Evolutionary conservation across 2,113 vertebrate species (phyloP), one percentile per base, ranked within the genome.

Genomic region (Ceyx melanurus): DNA sequence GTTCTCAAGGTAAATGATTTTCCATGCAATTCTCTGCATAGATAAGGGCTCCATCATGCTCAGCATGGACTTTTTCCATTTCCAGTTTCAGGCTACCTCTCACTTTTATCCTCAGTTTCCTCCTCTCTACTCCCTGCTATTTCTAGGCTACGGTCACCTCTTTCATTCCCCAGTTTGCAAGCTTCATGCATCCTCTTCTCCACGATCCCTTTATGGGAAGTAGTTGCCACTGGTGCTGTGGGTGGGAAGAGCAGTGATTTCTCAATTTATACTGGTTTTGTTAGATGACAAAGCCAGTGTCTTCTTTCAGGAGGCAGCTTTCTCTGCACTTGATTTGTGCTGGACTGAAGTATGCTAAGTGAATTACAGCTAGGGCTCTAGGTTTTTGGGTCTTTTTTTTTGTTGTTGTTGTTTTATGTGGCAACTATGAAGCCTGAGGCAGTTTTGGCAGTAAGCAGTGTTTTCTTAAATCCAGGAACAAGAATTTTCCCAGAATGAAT

Each of bases 51-150:
- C 20, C 48, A 43, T 66, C 43, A 15, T 1, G 3, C 43, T 73
- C 48, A 66, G 29, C 14, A 9, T 50, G 54, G 71, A 91, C 82
- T 92, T n/a, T 85, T 80, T 88, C 79, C 68, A 54, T 90, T 76
- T 85, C 62, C 51, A n/a, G 19, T 43, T 81, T 81, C 26, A 48
- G 70, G 43, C 21, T 42, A 5, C 25, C 70, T 60, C 46, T 92
- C 66, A 48, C 42, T 87, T 84, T 91, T 48, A 72, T 10, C 19
- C 8, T 22, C 45, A 5, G 73, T 66, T 84, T 90, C 57, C 31
- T 74, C 9, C 26, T 82, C 48, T 82, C 31, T 53, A 7, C 20
- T 71, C 48, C 62, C 29, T 82, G 22, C 13, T 62, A 43, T 82
- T 76, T 79, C 35, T 26, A 45, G 20, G 35, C 25, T 68, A 7